Percentiles rank a stretch among this genome's conserved stretches.
Conservation (phyloP, 2,888 invertebrate genomes). For the Ectemnius lituratus region DNA sequence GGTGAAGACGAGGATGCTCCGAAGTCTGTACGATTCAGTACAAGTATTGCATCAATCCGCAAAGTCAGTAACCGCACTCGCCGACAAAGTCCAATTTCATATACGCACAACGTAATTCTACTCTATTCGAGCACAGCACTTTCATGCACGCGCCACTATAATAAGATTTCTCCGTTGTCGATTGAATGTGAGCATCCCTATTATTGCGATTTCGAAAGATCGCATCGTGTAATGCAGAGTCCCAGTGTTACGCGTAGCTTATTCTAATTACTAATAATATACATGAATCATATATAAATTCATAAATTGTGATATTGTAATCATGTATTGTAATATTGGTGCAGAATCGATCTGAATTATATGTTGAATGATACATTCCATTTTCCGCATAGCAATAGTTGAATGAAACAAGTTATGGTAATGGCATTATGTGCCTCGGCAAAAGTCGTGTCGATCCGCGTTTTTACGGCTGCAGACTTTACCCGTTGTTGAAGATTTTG, state of each 20-base stretch:
- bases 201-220: not conserved
- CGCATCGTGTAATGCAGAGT: not conserved
- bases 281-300: no score
- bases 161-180: slow-evolving; percentile 60
- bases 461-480: not conserved
- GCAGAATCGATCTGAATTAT: no score
- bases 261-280: no score
- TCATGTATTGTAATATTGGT: no score
- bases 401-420: no score
- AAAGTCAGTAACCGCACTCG: not conserved
- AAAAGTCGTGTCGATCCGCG: no score
- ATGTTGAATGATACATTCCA: no score
- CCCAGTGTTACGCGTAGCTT: no score
- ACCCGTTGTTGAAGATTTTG: not conserved
- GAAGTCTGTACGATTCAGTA: no score
- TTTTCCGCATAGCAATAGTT: no score
- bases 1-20: not conserved
- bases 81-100: slow-evolving; percentile 13
- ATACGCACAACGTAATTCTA: slow-evolving; percentile 31
- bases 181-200: not conserved
- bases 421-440: no score
- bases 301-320: no score
- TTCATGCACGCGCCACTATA: slow-evolving; percentile 34
- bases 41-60: slow-evolving; percentile 1
- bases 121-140: slow-evolving; percentile 21